A percentile compares a stretch with the other conserved stretches of the same genome.
Evolutionary conservation across 1,140 invertebrate species (phyloP).

Genomic region (Paraescarpia echinospica): DNA sequence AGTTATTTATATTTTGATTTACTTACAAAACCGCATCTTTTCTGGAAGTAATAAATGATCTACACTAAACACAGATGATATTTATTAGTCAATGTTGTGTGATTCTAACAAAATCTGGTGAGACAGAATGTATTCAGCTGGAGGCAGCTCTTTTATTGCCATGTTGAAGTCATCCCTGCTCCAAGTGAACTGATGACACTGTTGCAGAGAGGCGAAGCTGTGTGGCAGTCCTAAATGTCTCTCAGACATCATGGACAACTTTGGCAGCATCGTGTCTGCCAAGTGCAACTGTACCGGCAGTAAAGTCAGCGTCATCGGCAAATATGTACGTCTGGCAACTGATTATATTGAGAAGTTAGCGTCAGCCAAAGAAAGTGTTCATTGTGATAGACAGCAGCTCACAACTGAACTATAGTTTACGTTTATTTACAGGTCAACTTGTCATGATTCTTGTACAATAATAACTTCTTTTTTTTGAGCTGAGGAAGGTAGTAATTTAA

Average conservation of each 20-base stretch:
- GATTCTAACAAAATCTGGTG: neutral
- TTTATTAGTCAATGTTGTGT: neutral
- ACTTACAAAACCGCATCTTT: too few relatives aligned
- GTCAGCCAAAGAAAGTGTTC: too few relatives aligned
- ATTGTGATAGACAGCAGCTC: neutral
- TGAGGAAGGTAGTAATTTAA: neutral
- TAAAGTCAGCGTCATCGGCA: slow-evolving; percentile 82
- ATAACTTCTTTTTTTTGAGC: neutral
- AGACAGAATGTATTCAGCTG: neutral
- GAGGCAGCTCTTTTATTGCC: neutral
- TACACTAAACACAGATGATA: too few relatives aligned
- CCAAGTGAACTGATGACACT: neutral
- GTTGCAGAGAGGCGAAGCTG: slow-evolving; percentile 62
- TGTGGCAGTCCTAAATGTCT: slow-evolving; percentile 64
- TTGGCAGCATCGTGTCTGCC: slow-evolving; percentile 84
- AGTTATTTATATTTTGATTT: too few relatives aligned
- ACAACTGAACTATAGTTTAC: neutral
- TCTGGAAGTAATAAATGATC: too few relatives aligned
- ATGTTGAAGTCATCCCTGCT: neutral
- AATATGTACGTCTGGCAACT: slow-evolving; percentile 61
- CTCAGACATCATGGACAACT: slow-evolving; percentile 68
- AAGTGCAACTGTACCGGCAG: slow-evolving; percentile 82
- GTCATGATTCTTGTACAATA: neutral
- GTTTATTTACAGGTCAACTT: neutral
- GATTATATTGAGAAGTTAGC: neutral